Evolutionary conservation across 2,797 vertebrate species (phyloP), one percentile per base, ranked within the genome.

Genomic region (Artibeus jamaicensis): DNA sequence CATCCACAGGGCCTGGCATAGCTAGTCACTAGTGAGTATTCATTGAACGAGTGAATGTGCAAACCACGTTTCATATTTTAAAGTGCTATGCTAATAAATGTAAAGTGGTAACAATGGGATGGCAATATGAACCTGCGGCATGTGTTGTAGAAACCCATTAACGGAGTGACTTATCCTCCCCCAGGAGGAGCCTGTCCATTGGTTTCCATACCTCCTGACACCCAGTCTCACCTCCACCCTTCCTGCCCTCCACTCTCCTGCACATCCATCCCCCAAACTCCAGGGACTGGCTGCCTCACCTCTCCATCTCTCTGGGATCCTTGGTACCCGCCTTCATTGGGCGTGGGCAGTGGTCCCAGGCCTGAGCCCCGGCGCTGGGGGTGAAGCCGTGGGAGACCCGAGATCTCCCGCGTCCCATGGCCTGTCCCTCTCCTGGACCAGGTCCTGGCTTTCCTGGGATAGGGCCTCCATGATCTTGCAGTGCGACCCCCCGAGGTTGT

Each of bases 101-200:
- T 6, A 11, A 48, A 39, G n/a, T 14, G 42, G 42, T 14, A 9
- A 26, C 24, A 18, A 12, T 0, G 0, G 15, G 9, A 3, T 9
- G 37, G 26, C 3, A 21, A 24, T 24, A 22, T 2, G 32, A 14
- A 5, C 7, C 42, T 2, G 42, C 24, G 8, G 11, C 57, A 5
- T 21, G 29, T 11, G 24, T 14, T 3, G 12, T 9, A 34, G 18
- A n/a, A 5, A 14, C 24, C 32, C 1, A 3, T 0, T 15, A 2
- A 12, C n/a, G n/a, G 26, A 62, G 24, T 32, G 21, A 34, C 67
- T 29, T 34, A 24, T 3, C 37, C 91, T 26, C 12, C 3, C 67
- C 21, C 44, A 1, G 53, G 22, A 19, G 12, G 26, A 12, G 24
- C 62, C 87, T 2, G 74, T 3, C 6, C 16, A 1, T 11, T 3